Percentiles rank a stretch among this genome's conserved stretches.
These are phyloP conservation scores for Mycalesis mineus DNA, from an alignment of 2,888 invertebrate species.

Conservation along the genomic window DNA sequence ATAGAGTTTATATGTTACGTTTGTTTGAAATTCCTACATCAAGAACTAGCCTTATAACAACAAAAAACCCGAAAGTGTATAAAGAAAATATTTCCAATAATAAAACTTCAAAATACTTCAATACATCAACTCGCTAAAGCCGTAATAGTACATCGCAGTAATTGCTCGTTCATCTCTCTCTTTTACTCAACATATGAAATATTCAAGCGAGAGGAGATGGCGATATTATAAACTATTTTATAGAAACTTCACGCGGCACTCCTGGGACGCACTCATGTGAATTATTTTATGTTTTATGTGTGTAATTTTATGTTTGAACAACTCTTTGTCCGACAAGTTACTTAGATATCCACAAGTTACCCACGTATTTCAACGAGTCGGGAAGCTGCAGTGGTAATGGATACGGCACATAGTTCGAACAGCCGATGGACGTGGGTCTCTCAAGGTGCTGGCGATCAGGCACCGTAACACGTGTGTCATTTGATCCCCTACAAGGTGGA, in stretches of 20 bases:
- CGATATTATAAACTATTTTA: conserved; percentile 50
- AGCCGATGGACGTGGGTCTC: too few relatives aligned
- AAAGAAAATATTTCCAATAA: conserved; percentile 18
- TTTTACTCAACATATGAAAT: conserved; percentile 41
- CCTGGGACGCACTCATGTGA: conserved; percentile 35
- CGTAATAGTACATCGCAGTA: conserved; percentile 23
- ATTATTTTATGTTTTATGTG: conserved; percentile 32
- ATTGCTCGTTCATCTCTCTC: conserved; percentile 22
- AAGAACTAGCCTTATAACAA: too few relatives aligned
- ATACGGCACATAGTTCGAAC: too few relatives aligned
- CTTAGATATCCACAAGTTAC: too few relatives aligned
- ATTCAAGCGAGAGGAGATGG: conserved; percentile 45
- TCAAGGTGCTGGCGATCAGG: too few relatives aligned
- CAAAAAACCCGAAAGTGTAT: background rate
- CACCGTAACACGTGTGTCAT: too few relatives aligned
- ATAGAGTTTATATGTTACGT: too few relatives aligned
- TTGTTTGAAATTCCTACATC: too few relatives aligned
- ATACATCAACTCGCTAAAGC: conserved; percentile 26
- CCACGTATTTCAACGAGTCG: background rate
- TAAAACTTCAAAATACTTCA: conserved; percentile 24
- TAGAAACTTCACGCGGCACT: conserved; percentile 38
- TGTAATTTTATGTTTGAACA: background rate
- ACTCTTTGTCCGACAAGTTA: background rate
- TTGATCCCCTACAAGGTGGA: too few relatives aligned
- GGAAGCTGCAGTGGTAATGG: too few relatives aligned